These are phyloP conservation scores for Phocoena sinus DNA, from an alignment of 2,113 vertebrate genomes.

Conservation along the genomic window DNA sequence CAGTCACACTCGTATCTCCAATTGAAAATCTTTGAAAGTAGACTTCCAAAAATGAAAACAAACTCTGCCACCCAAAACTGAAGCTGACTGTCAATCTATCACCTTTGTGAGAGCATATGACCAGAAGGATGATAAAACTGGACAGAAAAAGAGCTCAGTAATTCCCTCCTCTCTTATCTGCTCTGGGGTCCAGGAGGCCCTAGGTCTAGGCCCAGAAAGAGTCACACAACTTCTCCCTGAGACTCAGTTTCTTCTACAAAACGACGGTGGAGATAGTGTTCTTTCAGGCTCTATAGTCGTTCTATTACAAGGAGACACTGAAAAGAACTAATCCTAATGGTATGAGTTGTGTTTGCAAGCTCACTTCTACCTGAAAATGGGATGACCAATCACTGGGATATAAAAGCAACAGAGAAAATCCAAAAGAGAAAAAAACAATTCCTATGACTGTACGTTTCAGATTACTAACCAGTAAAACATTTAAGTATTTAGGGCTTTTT, in stretches of 20 bases:
- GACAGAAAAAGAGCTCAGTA: background rate
- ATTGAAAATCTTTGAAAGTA: background rate
- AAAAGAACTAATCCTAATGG: background rate
- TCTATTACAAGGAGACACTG: background rate
- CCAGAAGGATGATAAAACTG: background rate
- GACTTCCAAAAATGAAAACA: background rate
- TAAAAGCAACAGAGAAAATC: constrained; percentile 23
- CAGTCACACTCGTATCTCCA: no score
- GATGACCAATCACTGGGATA: background rate
- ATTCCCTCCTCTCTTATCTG: background rate
- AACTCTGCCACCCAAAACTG: background rate
- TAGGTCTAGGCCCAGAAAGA: background rate
- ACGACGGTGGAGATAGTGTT: background rate
- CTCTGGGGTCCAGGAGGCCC: background rate
- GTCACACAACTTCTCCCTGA: background rate
- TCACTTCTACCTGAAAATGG: background rate
- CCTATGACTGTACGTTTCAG: background rate
- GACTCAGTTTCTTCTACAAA: background rate
- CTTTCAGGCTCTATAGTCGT: background rate
- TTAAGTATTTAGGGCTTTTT: background rate
- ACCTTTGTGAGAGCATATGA: background rate
- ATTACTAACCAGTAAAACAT: background rate
- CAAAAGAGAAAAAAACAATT: background rate
- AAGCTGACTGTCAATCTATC: background rate
- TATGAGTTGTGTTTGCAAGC: background rate